A percentile compares a stretch with the other conserved stretches of the same genome.
phyloP scores from a whole-genome alignment of 2,797 vertebrate genomes.

The Cynodonichthys magdalenae region DNA sequence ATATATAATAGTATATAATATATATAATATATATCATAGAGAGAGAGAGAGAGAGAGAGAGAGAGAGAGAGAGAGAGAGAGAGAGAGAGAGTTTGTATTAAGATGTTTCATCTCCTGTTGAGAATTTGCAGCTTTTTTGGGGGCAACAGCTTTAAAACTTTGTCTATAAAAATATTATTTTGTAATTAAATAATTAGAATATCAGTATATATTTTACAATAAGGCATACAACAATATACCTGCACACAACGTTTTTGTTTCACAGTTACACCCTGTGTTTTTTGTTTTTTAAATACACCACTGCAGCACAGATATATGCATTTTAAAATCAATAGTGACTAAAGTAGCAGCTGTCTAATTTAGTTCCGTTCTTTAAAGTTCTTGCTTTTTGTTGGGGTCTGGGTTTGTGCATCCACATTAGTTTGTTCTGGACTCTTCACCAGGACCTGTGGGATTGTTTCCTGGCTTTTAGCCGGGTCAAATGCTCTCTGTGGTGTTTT shows the following conservation, averaged over 20 bases:
- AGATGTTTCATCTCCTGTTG: neutral
- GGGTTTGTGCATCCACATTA: slow-evolving; percentile 46
- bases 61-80: no score
- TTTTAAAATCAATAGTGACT: slow-evolving; percentile 14
- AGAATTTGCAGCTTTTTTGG: neutral
- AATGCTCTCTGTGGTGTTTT: slow-evolving; percentile 26
- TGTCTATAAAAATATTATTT: slow-evolving; percentile 17
- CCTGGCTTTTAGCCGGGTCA: slow-evolving; percentile 33
- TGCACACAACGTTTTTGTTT: slow-evolving; percentile 23
- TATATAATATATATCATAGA: no score
- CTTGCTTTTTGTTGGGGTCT: slow-evolving; percentile 39
- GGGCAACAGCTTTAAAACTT: slow-evolving; percentile 13
- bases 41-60: no score
- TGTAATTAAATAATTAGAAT: neutral
- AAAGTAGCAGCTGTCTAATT: slow-evolving; percentile 24
- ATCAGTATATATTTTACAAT: slow-evolving; percentile 28
- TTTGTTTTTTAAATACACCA: slow-evolving; percentile 27
- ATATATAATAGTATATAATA: no score
- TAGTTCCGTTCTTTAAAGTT: slow-evolving; percentile 29
- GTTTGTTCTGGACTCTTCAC: slow-evolving; percentile 48
- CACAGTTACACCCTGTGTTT: slow-evolving; percentile 29
- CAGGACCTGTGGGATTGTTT: slow-evolving; percentile 43
- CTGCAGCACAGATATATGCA: slow-evolving; percentile 26
- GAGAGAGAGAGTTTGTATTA: no score
- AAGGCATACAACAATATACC: slow-evolving; percentile 24